Conservation (phyloP, 1,140 invertebrate species). For the Antheraea mylitta region DNA sequence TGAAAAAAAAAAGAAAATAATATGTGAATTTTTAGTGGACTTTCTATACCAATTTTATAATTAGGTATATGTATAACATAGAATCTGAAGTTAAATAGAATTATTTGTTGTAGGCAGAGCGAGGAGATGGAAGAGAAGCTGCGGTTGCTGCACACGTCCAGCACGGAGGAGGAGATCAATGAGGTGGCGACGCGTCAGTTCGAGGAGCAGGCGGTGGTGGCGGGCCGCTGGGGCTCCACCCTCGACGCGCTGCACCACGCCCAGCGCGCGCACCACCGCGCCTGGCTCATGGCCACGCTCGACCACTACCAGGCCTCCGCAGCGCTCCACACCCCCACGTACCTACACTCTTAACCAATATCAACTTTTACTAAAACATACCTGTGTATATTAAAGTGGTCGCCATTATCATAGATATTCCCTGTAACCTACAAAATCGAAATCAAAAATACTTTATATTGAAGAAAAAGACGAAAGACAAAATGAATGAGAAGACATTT, state of each 20-base stretch:
- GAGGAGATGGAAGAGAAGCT: slow-evolving; percentile 89
- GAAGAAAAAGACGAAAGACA: no score
- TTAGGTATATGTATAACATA: no score
- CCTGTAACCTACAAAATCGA: no score
- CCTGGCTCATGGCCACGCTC: slow-evolving; percentile 88
- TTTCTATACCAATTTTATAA: no score
- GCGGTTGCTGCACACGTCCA: slow-evolving; percentile 81
- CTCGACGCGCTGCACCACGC: slow-evolving; percentile 85
- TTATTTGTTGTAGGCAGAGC: slow-evolving; percentile 79
- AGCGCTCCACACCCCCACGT: slow-evolving; percentile 79
- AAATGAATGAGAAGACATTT: no score
- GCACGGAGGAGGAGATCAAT: slow-evolving; percentile 89
- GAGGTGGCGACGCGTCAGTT: slow-evolving; percentile 86
- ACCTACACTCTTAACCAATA: slow-evolving; percentile 15
- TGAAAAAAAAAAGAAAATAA: no score
- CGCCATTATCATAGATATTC: no score
- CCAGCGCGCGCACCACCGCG: slow-evolving; percentile 86
- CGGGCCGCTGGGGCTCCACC: slow-evolving; percentile 88
- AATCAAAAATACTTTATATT: no score
- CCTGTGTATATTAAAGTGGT: no score
- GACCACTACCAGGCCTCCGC: slow-evolving; percentile 81
- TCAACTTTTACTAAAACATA: no score
- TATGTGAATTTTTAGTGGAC: no score
- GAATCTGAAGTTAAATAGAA: not conserved
- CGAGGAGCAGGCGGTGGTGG: slow-evolving; percentile 87